Percentiles rank a stretch among this genome's conserved stretches.
Evolutionary conservation across 2,888 invertebrate species (phyloP).

Genomic region (Melieria picta): DNA sequence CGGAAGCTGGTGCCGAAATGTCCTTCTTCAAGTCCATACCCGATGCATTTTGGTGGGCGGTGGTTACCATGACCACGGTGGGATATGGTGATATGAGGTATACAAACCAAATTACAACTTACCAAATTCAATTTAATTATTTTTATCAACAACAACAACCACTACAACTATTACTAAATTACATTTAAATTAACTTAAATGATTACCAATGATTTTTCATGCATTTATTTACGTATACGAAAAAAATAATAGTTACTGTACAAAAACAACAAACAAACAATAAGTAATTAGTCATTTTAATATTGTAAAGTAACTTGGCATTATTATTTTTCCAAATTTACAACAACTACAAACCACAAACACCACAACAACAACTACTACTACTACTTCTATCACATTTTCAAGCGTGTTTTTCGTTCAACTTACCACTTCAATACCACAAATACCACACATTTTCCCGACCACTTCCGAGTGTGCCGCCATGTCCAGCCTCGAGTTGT

Average conservation of each 20-base stretch:
- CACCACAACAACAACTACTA: too few species aligned
- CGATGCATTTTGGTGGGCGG: constrained; percentile 99
- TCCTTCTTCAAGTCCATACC: constrained; percentile 99
- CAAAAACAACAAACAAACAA: background rate
- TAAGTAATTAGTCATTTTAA: too few species aligned
- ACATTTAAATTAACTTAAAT: background rate
- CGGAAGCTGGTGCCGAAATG: constrained; percentile 99
- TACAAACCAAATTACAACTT: constrained; percentile 22
- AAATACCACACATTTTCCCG: too few species aligned
- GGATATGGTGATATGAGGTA: constrained; percentile 99
- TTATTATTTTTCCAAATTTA: too few species aligned
- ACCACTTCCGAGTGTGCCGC: too few species aligned
- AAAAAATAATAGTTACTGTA: background rate
- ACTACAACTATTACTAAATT: constrained; percentile 24
- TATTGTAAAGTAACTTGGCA: too few species aligned
- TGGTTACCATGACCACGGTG: constrained; percentile 99
- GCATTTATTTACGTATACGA: background rate
- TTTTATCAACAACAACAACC: constrained; percentile 15
- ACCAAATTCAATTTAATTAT: background rate
- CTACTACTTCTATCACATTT: too few species aligned
- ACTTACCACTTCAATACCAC: too few species aligned
- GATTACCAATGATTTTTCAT: background rate
- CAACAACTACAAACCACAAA: too few species aligned
- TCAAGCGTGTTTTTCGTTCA: too few species aligned
- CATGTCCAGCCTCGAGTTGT: too few species aligned